Conservation (phyloP, 2,888 invertebrate genomes). For the Synanthedon tipuliformis region DNA sequence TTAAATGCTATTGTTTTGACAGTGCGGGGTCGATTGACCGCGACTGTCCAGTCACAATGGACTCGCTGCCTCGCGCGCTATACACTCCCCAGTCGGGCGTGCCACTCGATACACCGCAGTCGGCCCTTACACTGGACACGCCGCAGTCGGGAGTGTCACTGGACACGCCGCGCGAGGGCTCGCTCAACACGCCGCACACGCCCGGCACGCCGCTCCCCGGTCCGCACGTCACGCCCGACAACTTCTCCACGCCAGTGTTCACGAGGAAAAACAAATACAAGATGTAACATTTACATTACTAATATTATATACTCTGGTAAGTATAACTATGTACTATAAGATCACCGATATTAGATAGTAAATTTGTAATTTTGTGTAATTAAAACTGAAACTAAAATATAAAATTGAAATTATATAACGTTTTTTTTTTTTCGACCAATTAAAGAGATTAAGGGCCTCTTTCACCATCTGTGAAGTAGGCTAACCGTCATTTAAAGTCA, state of each 20-base stretch:
- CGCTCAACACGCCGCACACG: constrained; percentile 19
- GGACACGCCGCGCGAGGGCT: constrained; percentile 9
- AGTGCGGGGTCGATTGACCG: too few species aligned
- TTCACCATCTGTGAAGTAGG: too few species aligned
- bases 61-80: neutral
- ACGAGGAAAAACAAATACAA: constrained; percentile 26
- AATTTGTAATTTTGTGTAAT: neutral
- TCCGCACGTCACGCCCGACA: constrained; percentile 48
- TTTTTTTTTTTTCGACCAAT: neutral
- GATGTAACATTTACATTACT: too few species aligned
- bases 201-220: constrained; percentile 48
- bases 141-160: neutral
- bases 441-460: too few species aligned
- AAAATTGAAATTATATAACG: neutral
- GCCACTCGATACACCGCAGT: too few species aligned
- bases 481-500: too few species aligned
- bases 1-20: too few species aligned
- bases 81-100: neutral
- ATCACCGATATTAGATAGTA: too few species aligned
- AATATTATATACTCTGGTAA: too few species aligned
- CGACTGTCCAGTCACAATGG: too few species aligned
- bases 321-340: too few species aligned
- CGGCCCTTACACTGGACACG: neutral
- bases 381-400: neutral
- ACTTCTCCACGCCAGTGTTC: constrained; percentile 55